Evolutionary conservation across 2,888 invertebrate genomes (phyloP), one percentile per base, ranked within the genome.

Genomic region (Xestia rhomboidea): DNA sequence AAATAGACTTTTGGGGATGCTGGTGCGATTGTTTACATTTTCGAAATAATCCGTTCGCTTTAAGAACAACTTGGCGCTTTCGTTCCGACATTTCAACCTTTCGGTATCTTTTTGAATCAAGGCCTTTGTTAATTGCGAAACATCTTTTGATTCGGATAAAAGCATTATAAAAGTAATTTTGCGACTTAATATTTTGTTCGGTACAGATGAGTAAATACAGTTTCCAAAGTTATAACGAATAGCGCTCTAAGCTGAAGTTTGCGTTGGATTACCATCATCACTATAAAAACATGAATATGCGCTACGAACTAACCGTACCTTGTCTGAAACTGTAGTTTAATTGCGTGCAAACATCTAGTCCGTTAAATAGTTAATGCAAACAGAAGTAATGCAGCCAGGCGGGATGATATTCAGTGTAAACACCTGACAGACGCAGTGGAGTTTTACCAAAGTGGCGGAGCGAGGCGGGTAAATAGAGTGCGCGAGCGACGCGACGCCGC

Each of bases 21-120:
- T 85, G 93, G 93, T 92, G 92, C 92, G 92, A 93, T 93, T 95
- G 94, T 94, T 95, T 95, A 95, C 94, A 93, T 94, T 95, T 93
- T 90, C 91, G 91, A 92, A 93, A 93, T 94, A 94, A 94, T 94
- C 91, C 91, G 88, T 89, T 90, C 91, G 90, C 87, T 90, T 90
- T 89, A 88, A 89, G 89, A 91, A 89, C 87, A 87, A 89, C 89
- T 92, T 90, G 89, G 88, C 86, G 87, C 88, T 89, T 89, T 89
- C 88, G 83, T 89, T 88, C 83, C 84, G 82, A 87, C 87, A 86
- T 88, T 87, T 81, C 83, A 82, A 81, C 83, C 78, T 83, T 81
- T 81, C n/a, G 60, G 73, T 69, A 73, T 82, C 77, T 75, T 79
- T 80, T 73, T 66, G 75, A 83, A 80, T 87, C 79, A 78, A 24